A percentile compares a stretch with the other conserved stretches of the same genome.
Evolutionary conservation across 2,888 invertebrate species (phyloP).

Genomic region (Eubasilissa splendida): DNA sequence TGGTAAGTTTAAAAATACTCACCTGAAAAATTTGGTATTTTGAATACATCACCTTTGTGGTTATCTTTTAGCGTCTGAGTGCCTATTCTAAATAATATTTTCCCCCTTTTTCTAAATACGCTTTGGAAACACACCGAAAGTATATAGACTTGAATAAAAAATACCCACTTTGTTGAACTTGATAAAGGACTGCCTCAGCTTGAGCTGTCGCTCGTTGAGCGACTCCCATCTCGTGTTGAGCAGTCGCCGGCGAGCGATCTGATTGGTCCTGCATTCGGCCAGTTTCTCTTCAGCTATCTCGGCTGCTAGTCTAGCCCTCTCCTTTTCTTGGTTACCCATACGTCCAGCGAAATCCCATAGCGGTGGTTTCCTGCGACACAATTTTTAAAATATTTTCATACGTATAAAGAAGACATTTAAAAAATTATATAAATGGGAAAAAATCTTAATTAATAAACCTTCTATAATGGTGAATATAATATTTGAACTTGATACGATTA

Average conservation of each 20-base stretch:
- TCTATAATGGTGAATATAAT: no score
- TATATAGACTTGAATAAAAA: neutral
- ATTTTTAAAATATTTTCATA: neutral
- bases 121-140: neutral
- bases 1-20: no score
- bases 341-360: constrained; percentile 76
- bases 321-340: constrained; percentile 72
- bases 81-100: no score
- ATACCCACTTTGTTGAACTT: constrained; percentile 73
- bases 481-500: no score
- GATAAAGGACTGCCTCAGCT: constrained; percentile 74
- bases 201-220: constrained; percentile 69
- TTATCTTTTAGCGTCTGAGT: no score
- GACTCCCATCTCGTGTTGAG: constrained; percentile 74
- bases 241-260: constrained; percentile 64
- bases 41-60: no score
- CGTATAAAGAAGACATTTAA: neutral
- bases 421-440: no score
- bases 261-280: constrained; percentile 67
- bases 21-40: no score
- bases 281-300: constrained; percentile 71
- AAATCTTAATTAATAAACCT: no score
- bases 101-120: no score
- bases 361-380: constrained; percentile 71
- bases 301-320: constrained; percentile 72